A percentile compares a stretch with the other conserved stretches of the same genome.
phyloP scores from a whole-genome alignment of 1,140 invertebrate species.

The Pygmarrhopalites habei region DNA sequence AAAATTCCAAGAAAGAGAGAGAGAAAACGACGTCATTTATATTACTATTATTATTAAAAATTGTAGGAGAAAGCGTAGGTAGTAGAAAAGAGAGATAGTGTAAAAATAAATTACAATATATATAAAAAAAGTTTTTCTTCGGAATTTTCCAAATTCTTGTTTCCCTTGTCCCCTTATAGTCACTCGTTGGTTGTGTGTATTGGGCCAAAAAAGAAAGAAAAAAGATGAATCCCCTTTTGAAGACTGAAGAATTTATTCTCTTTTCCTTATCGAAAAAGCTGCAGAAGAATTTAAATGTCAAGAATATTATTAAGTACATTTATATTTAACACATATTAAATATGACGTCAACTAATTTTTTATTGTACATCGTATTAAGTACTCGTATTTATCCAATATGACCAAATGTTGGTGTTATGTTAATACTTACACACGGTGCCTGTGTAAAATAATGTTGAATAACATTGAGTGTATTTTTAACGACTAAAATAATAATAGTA shows the following conservation, averaged over 20 bases:
- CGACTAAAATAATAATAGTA: no score
- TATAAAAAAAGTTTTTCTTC: neutral
- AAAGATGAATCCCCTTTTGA: no score
- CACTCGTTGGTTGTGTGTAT: slow-evolving; percentile 25
- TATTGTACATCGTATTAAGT: no score
- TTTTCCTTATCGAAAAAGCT: neutral
- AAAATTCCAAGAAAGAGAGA: neutral
- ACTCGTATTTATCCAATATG: no score
- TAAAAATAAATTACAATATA: neutral
- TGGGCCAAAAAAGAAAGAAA: slow-evolving; percentile 11
- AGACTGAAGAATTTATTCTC: slow-evolving; percentile 20
- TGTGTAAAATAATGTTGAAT: no score
- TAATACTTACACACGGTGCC: no score
- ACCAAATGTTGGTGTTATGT: no score
- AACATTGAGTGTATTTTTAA: no score
- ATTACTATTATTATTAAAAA: neutral
- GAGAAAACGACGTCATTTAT: neutral
- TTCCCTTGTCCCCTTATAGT: neutral
- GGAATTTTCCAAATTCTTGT: neutral
- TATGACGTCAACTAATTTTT: no score
- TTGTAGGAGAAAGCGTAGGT: neutral
- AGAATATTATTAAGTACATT: no score
- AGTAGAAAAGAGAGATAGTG: neutral
- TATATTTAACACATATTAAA: no score
- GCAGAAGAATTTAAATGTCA: no score